These are phyloP conservation scores for Dipodomys stephensi DNA, from an alignment of 2,113 vertebrate species.

Conservation along the genomic window DNA sequence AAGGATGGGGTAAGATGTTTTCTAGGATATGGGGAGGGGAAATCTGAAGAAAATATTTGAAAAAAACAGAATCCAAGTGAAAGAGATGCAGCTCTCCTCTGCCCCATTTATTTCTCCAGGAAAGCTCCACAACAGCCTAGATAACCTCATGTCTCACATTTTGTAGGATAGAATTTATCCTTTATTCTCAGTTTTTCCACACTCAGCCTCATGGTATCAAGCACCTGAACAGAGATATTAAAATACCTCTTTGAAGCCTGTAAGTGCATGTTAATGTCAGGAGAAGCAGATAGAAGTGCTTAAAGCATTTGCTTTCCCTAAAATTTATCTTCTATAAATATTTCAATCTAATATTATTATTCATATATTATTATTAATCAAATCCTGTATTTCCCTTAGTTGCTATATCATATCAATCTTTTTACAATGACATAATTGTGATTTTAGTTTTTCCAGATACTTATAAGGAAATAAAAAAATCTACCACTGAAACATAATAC, in stretches of 20 bases:
- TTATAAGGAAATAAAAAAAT: conserved; percentile 3
- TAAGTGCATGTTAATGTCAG: background rate
- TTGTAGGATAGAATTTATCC: background rate
- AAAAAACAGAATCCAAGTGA: conserved; percentile 24
- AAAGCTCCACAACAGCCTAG: background rate
- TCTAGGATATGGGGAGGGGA: background rate
- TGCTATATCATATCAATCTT: background rate
- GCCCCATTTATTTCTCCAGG: too few species aligned
- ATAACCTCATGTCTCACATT: conserved; percentile 19
- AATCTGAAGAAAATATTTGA: conserved; percentile 50
- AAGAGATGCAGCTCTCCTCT: background rate
- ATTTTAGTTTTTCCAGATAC: conserved; percentile 25
- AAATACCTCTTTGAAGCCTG: background rate
- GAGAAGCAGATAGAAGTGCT: background rate
- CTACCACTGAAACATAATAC: background rate
- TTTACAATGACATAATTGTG: background rate
- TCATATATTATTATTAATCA: background rate
- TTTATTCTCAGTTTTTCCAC: background rate
- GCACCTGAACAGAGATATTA: background rate
- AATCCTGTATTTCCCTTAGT: background rate
- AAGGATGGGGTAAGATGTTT: background rate
- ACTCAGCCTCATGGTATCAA: background rate
- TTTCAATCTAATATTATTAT: conserved; percentile 30
- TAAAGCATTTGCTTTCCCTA: background rate
- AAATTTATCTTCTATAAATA: background rate